Evolutionary conservation across 2,888 invertebrate genomes (phyloP).

Genomic region (Eugnorisma glareosa): DNA sequence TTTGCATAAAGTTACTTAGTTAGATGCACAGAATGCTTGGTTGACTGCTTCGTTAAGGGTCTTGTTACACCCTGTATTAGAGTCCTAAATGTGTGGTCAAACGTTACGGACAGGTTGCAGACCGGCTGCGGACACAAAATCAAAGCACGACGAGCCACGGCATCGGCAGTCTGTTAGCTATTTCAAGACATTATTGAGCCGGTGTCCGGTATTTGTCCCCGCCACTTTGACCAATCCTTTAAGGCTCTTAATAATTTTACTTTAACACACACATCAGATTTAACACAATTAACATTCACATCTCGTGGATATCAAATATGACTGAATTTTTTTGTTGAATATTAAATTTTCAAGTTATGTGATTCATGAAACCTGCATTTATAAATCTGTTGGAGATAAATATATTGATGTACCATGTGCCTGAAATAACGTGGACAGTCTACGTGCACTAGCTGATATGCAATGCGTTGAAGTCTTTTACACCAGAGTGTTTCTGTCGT

Average conservation of each 20-base stretch:
- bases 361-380: not conserved
- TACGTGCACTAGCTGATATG: not conserved
- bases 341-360: no score
- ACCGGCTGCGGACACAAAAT: not conserved
- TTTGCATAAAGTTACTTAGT: no score
- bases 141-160: not conserved
- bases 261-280: no score
- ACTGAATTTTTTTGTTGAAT: not conserved
- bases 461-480: constrained; percentile 39
- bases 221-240: not conserved
- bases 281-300: no score
- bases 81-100: not conserved
- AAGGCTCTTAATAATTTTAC: not conserved
- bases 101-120: not conserved
- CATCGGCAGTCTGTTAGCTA: not conserved
- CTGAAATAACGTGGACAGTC: not conserved
- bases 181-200: not conserved
- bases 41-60: no score
- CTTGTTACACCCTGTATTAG: no score
- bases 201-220: not conserved
- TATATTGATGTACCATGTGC: no score
- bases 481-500: not conserved
- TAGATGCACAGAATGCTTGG: no score
- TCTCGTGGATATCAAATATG: no score
- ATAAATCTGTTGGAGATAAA: no score